These are phyloP conservation scores for Drosophila sucinea DNA, from an alignment of 1,140 invertebrate genomes.

Conservation along the genomic window DNA sequence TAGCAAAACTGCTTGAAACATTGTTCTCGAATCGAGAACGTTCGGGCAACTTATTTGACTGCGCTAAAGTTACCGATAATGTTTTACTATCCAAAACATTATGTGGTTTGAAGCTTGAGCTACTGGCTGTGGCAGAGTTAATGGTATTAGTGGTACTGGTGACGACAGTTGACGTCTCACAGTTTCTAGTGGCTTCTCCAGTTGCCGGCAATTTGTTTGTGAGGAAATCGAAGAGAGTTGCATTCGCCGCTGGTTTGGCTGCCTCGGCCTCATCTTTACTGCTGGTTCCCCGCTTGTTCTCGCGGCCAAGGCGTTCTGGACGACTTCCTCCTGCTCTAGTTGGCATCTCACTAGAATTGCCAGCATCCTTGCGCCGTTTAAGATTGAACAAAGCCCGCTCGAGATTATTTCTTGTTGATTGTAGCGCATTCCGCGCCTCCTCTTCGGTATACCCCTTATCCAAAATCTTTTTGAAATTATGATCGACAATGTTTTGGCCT, in stretches of 20 bases:
- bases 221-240: conserved; percentile 94
- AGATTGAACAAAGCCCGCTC: conserved; percentile 88
- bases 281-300: conserved; percentile 74
- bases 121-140: conserved; percentile 30
- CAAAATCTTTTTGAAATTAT: conserved; percentile 91
- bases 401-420: conserved; percentile 89
- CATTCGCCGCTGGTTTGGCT: conserved; percentile 91
- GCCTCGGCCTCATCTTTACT: conserved; percentile 86
- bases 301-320: conserved; percentile 43
- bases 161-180: conserved; percentile 58
- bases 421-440: conserved; percentile 89
- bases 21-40: conserved; percentile 79
- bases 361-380: conserved; percentile 85
- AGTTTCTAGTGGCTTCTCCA: conserved; percentile 36
- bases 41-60: conserved; percentile 39
- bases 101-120: conserved; percentile 41
- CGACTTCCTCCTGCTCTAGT: conserved; percentile 84
- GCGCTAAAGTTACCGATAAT: not conserved
- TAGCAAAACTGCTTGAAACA: conserved; percentile 80
- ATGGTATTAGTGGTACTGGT: conserved; percentile 83
- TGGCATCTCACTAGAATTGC: conserved; percentile 49
- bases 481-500: conserved; percentile 88
- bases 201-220: conserved; percentile 88
- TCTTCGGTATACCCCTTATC: conserved; percentile 91
- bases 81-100: conserved; percentile 24